Conservation (phyloP, 1,140 invertebrate genomes). For the Drosophila nasuta region DNA sequence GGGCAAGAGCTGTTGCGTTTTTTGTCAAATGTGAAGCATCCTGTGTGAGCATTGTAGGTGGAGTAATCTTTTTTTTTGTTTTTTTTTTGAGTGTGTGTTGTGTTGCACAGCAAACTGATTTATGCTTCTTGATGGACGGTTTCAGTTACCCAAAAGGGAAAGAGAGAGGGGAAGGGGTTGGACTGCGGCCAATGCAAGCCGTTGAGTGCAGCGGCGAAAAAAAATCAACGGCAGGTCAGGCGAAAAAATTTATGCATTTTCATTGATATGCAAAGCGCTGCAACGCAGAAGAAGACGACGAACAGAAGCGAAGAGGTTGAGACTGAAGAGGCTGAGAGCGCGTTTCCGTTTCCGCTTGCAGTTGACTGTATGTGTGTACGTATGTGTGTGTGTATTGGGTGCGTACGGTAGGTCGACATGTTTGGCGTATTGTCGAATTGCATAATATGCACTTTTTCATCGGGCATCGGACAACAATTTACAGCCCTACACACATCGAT, state of each 20-base stretch:
- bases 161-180: constrained; percentile 20
- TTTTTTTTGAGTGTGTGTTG: constrained; percentile 23
- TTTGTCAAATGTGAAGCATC: constrained; percentile 71
- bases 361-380: constrained; percentile 29
- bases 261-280: constrained; percentile 83
- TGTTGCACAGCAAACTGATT: constrained; percentile 67
- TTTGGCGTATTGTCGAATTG: constrained; percentile 83
- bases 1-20: constrained; percentile 38
- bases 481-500: constrained; percentile 84
- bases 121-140: constrained; percentile 81
- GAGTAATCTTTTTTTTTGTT: constrained; percentile 38
- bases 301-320: constrained; percentile 22
- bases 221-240: constrained; percentile 47
- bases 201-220: constrained; percentile 46
- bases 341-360: constrained; percentile 75
- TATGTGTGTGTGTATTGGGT: constrained; percentile 32
- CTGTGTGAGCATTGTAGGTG: constrained; percentile 38
- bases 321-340: constrained; percentile 37
- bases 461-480: constrained; percentile 81
- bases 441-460: constrained; percentile 84
- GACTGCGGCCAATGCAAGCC: constrained; percentile 47
- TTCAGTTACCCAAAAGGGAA: constrained; percentile 9
- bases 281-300: constrained; percentile 58
- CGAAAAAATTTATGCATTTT: constrained; percentile 84
- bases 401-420: constrained; percentile 72